These are phyloP conservation scores for Druceiella hillmani DNA, from an alignment of 2,888 invertebrate species.

Conservation along the genomic window DNA sequence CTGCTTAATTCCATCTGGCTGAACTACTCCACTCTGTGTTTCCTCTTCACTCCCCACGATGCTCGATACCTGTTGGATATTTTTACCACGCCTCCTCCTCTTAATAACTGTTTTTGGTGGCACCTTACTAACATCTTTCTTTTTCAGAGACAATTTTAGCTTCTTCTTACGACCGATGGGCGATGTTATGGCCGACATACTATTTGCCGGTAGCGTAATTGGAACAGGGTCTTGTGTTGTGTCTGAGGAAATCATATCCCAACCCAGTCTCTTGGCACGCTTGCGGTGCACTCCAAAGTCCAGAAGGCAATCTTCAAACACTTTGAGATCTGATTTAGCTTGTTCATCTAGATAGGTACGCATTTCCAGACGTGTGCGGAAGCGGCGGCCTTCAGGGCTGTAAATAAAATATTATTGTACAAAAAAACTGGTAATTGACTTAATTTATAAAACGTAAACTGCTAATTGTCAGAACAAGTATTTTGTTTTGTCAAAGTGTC, in stretches of 20 bases:
- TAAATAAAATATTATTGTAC: slow-evolving; percentile 14
- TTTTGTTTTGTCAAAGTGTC: too few species aligned
- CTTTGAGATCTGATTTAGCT: slow-evolving; percentile 23
- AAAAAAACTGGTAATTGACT: not conserved
- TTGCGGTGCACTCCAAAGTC: slow-evolving; percentile 47
- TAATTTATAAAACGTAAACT: not conserved
- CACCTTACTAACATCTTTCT: slow-evolving; percentile 23
- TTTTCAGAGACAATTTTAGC: slow-evolving; percentile 29
- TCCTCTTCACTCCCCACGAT: too few species aligned
- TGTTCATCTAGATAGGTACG: slow-evolving; percentile 33
- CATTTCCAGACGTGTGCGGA: slow-evolving; percentile 46
- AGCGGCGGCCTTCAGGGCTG: slow-evolving; percentile 39
- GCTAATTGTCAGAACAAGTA: not conserved
- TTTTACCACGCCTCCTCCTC: slow-evolving; percentile 23
- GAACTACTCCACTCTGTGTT: too few species aligned
- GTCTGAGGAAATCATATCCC: slow-evolving; percentile 31
- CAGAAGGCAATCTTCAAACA: slow-evolving; percentile 33
- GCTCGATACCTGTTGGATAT: too few species aligned
- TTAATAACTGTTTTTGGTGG: slow-evolving; percentile 29
- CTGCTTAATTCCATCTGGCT: too few species aligned
- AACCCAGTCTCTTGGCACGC: slow-evolving; percentile 40
- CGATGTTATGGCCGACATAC: slow-evolving; percentile 26
- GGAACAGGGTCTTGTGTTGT: slow-evolving; percentile 16
- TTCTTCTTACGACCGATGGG: slow-evolving; percentile 33
- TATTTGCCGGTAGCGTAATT: slow-evolving; percentile 26